Base-by-base conservation (phyloP, 2,797 vertebrate genomes). In the Thripadectes ignobilis region DNA sequence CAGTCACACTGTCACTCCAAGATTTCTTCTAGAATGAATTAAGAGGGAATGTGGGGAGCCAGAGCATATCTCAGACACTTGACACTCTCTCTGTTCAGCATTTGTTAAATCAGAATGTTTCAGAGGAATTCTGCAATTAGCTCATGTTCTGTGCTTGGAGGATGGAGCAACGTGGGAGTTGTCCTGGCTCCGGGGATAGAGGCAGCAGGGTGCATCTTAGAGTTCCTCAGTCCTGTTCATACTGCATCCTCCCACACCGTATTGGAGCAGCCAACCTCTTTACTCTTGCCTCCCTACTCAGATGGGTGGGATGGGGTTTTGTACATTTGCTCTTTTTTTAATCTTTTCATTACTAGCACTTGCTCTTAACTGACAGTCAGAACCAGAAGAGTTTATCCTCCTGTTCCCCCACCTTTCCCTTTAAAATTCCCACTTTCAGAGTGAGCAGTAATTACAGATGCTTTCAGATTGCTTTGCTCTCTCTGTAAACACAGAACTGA, bases 401-500 rank as follows among this genome's bases (percentile, higher is more conserved):
- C 32, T 7, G 52, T 92, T 89, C 85, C 68, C 80, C 79, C 91
- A 95, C 89, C 59, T 68, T 91, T 93, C 41, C 57, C 82, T 88
- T 95, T 86, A 69, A 76, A 72, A 67, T 71, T 82, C 82, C 62
- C 57, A 57, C 63, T 86, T 84, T 26, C 74, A 77, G 71, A 61
- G 23, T 0, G 6, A 91, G 84, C 88, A 87, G 13, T 89, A 82
- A 88, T 85, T 95, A 78, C 71, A 90, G 49, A 86, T 93, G 57
- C 73, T 63, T 92, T 78, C 69, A 54, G 54, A 89, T 75, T 65
- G 78, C 88, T 58, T 54, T 83, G 49, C 39, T 63, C 21, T 65
- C 55, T 84, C 83, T 82, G 55, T 93, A 92, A 92, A 90, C 73
- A 75, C 75, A 45, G 55, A 86, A 51, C 59, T 85, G 93, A 95